These are phyloP conservation scores for Ridgeia piscesae DNA, from an alignment of 1,140 invertebrate genomes.

Conservation along the genomic window DNA sequence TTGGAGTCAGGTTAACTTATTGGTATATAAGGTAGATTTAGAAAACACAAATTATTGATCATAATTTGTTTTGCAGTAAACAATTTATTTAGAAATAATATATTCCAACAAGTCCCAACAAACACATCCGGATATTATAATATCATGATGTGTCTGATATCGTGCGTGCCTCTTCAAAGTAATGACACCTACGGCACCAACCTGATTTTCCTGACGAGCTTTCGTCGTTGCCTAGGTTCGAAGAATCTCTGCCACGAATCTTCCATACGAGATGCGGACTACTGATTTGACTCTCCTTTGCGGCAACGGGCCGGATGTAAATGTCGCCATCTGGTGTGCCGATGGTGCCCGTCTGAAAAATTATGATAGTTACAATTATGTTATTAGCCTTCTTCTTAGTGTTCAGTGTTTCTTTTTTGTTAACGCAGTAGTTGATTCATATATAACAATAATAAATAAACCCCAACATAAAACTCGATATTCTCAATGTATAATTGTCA, in stretches of 20 bases:
- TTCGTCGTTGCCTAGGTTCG: background rate
- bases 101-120: background rate
- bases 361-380: background rate
- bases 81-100: too few species aligned
- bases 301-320: background rate
- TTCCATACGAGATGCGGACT: background rate
- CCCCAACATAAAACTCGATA: too few species aligned
- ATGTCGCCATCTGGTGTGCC: background rate
- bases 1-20: too few species aligned
- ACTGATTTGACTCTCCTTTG: background rate
- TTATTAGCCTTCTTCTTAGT: background rate
- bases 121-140: background rate
- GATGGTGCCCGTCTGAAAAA: background rate
- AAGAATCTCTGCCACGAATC: background rate
- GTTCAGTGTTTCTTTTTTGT: background rate
- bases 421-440: too few species aligned
- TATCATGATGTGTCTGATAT: too few species aligned
- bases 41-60: background rate
- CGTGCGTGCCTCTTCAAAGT: too few species aligned
- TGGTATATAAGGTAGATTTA: too few species aligned
- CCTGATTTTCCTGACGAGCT: background rate
- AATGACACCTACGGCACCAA: background rate
- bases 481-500: too few species aligned
- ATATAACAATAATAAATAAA: too few species aligned
- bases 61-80: background rate